Evolutionary conservation across 92 coral and sea anemone genomes (phyloP), one percentile per base, ranked within the genome.

Genomic region (Epizoanthus stellaris): DNA sequence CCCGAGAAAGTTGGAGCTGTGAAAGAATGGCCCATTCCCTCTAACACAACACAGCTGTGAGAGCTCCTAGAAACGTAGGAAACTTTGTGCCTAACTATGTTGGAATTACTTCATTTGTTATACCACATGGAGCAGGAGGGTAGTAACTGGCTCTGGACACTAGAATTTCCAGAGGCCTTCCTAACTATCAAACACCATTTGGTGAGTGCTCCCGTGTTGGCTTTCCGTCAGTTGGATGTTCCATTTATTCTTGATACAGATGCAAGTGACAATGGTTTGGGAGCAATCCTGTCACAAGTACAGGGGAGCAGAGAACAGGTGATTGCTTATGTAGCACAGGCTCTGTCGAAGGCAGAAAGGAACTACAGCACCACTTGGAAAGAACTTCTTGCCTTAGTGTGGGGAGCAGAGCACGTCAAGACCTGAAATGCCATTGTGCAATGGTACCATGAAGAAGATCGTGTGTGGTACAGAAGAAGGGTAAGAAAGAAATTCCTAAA

Each of bases 221-320:
- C 67, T 5, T 76, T 52, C 9, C 69, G 77, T 25, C 77, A 58
- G 40, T 6, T 57, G 75, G 70, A 59, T 9, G 74, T 69, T 20
- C 80, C 82, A 40, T 85, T 85, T 40, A 69, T 76, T 53, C 58
- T 70, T 12, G 91, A 85, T 79, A 73, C 88, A 3, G 85, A 83
- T 71, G 67, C 86, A 17, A 85, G 89, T 11, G 67, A 85, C 42
- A 43, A 34, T 23, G 86, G 81, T 3, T 10, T 86, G 43, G 74
- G 89, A 36, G 65, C 66, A 12, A 54, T 80, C 77, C 61, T 86
- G 38, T 86, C 75, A 40, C 81, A 52, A 7, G 14, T 9, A 13
- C 56, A 52, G 14, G 56, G 14, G 3, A 13, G 15, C 12, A 7
- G 10, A 14, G 54, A 49, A 11, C 11, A 8, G 8, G 13, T 49